Percentiles rank a stretch among this genome's conserved stretches.
Evolutionary conservation across 2,113 vertebrate genomes (phyloP).

Genomic region (Phalacrocorax carbo): DNA sequence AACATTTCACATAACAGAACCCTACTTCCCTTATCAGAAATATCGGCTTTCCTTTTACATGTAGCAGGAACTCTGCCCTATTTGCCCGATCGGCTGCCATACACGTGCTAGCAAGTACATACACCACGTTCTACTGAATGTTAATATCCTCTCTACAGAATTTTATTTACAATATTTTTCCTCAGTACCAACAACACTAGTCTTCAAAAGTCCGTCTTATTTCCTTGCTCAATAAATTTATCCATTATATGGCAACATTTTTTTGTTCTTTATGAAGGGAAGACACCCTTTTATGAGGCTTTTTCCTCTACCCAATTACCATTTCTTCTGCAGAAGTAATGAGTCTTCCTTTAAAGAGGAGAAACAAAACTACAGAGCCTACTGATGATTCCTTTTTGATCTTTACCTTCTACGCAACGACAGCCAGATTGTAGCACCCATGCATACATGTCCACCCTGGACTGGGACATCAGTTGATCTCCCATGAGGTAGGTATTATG

Average conservation of each 20-base stretch:
- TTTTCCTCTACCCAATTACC: neutral
- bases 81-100: neutral
- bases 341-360: neutral
- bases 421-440: slow-evolving; percentile 97
- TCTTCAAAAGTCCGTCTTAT: neutral
- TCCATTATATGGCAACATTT: neutral
- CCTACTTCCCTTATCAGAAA: neutral
- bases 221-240: neutral
- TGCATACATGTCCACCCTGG: slow-evolving; percentile 95
- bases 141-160: neutral
- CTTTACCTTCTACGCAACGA: slow-evolving; percentile 93
- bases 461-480: slow-evolving; percentile 98
- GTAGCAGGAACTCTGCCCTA: neutral
- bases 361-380: neutral
- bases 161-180: neutral
- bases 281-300: neutral
- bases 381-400: neutral
- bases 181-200: neutral
- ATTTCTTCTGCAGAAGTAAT: neutral
- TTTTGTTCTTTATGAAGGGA: neutral
- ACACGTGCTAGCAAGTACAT: neutral
- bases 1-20: neutral
- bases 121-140: neutral
- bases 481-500: slow-evolving; percentile 99
- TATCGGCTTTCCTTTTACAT: neutral